A percentile compares a stretch with the other conserved stretches of the same genome.
Conservation (phyloP, 2,113 vertebrate genomes). For the Colaptes auratus region DNA sequence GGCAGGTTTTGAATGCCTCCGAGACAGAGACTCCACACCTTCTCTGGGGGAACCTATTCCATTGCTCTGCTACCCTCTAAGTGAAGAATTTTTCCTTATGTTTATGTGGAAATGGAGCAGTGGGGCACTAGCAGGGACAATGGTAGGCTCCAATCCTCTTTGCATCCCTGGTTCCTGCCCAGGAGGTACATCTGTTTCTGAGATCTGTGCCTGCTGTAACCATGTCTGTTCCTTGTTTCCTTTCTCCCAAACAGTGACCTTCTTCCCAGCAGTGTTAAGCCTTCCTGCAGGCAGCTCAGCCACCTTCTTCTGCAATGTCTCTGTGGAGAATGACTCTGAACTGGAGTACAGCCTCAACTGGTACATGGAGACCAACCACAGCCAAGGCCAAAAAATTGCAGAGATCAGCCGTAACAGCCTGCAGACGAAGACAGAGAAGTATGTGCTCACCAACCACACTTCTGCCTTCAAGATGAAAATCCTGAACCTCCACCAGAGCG, state of each 20-base stretch:
- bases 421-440: neutral
- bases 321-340: neutral
- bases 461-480: conserved; percentile 33
- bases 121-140: fast-evolving
- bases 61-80: too few relatives aligned
- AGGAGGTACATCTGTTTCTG: neutral
- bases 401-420: neutral
- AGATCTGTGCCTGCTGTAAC: neutral
- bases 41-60: too few relatives aligned
- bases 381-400: conserved; percentile 22
- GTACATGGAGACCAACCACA: conserved; percentile 36
- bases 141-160: neutral
- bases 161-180: neutral
- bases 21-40: too few relatives aligned
- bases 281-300: neutral
- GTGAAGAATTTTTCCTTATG: neutral
- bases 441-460: neutral
- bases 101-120: neutral
- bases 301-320: conserved; percentile 65
- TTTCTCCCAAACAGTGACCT: conserved; percentile 39
- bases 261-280: neutral
- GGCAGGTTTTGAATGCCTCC: too few relatives aligned
- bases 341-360: conserved; percentile 37
- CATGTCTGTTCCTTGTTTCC: neutral
- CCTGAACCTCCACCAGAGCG: conserved; percentile 44